Evolutionary conservation across 2,888 invertebrate species (phyloP).

Genomic region (Lasioglossum pauxillum): DNA sequence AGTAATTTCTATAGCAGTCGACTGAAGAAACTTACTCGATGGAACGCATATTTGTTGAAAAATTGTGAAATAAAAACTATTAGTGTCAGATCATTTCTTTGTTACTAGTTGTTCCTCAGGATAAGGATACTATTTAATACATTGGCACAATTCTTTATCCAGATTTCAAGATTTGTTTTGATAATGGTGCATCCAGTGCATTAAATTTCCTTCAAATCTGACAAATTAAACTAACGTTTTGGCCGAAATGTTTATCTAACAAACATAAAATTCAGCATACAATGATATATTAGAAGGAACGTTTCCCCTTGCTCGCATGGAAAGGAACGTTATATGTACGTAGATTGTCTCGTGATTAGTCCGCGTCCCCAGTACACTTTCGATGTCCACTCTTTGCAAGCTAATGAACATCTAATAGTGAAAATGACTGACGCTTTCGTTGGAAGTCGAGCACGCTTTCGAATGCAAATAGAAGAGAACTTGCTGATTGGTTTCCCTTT

Average conservation of each 20-base stretch:
- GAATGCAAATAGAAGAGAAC: background rate
- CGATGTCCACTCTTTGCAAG: background rate
- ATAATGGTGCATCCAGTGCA: background rate
- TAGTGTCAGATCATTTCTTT: background rate
- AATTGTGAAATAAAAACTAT: background rate
- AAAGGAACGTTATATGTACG: background rate
- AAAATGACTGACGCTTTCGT: conserved; percentile 2
- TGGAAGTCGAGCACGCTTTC: background rate
- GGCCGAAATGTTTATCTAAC: background rate
- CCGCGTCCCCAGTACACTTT: background rate
- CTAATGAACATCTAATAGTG: conserved; percentile 15
- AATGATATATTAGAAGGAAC: background rate
- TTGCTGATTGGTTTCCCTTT: background rate
- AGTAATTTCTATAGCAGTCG: background rate
- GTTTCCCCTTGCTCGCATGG: background rate
- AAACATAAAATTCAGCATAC: background rate
- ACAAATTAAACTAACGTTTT: background rate
- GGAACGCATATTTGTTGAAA: background rate
- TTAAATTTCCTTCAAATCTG: background rate
- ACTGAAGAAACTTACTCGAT: background rate
- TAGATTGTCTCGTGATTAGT: background rate
- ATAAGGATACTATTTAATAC: background rate
- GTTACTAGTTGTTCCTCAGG: background rate
- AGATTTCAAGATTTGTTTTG: background rate
- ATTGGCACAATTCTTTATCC: background rate